Base-by-base conservation (phyloP, 2,888 invertebrate species). In the Eupithecia centaureata region DNA sequence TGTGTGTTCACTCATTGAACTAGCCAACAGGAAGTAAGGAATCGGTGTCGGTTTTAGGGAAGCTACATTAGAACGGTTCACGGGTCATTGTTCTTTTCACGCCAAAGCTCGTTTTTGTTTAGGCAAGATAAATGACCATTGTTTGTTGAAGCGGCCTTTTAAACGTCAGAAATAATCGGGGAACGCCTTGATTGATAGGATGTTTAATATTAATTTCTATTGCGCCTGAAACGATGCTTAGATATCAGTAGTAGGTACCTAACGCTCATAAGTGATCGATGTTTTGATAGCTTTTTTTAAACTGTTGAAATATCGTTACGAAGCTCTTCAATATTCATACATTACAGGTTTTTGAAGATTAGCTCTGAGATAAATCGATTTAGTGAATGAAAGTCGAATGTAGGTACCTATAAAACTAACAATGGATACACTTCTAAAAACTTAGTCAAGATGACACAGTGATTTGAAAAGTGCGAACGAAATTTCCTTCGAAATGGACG, bases 21-120 rank as follows among this genome's bases (percentile, higher is more conserved):
- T 42, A 42, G 61, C 83, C 84, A 82, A 82, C 91, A 91, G 92
- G 91, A 92, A 91, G 85, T 86, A 85, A 90, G 91, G 90, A 91
- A 90, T 85, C 86, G 86, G 85, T 87, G 90, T 90, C 90, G 88
- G 89, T 89, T 92, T 90, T 90, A 85, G 90, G 90, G 89, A 92
- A 91, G 87, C 88, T 86, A 80, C 86, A 47, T 84, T 85, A 82
- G 81, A 90, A 87, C 82, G 85, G 85, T 88, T 22, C 4, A 84
- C 88, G 85, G 91, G 91, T 92, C 91, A 92, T 90, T 92, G 92
- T 92, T 88, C 88, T 82, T 87, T 89, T 88, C 88, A 87, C 88
- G 79, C 78, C 80, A 84, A 81, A 84, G 82, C 77, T 81, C 78
- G 71, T 87, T 89, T 89, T 86, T 83, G 83, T 86, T 77, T 76